Evolutionary conservation across 2,113 vertebrate species (phyloP).

Genomic region (Xiphophorus couchianus): DNA sequence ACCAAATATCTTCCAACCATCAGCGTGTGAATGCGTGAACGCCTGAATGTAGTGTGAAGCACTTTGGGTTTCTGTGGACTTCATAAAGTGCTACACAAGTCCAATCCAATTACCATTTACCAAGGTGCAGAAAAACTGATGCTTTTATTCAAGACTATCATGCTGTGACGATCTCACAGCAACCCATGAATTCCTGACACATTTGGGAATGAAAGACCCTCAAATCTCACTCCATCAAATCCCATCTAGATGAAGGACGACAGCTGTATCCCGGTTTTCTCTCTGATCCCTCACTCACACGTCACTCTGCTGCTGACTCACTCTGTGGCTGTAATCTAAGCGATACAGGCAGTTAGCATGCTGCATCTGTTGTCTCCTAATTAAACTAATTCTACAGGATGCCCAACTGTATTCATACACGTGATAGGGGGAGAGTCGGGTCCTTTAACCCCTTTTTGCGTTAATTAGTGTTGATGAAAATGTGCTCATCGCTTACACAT

Average conservation of each 20-base stretch:
- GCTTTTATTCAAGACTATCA: not conserved
- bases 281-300: conserved; percentile 65
- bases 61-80: too few relatives aligned
- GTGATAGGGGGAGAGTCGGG: conserved; percentile 44
- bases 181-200: conserved; percentile 32
- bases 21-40: too few relatives aligned
- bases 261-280: conserved; percentile 65
- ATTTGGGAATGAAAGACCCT: conserved; percentile 59
- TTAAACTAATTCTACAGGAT: conserved; percentile 63
- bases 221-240: conserved; percentile 68
- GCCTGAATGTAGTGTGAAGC: too few relatives aligned
- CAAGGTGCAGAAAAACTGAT: not conserved
- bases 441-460: conserved; percentile 57
- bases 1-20: too few relatives aligned
- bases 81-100: too few relatives aligned
- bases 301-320: conserved; percentile 70
- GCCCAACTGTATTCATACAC: conserved; percentile 53
- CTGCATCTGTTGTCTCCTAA: conserved; percentile 73
- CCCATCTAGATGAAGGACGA: conserved; percentile 63
- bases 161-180: not conserved
- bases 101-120: too few relatives aligned
- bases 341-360: conserved; percentile 61
- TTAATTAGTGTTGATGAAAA: conserved; percentile 63
- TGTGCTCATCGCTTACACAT: conserved; percentile 29
- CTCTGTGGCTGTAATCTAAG: conserved; percentile 63